These are phyloP conservation scores for Smutsia temminckii DNA, from an alignment of 2,797 vertebrate genomes.

Conservation along the genomic window DNA sequence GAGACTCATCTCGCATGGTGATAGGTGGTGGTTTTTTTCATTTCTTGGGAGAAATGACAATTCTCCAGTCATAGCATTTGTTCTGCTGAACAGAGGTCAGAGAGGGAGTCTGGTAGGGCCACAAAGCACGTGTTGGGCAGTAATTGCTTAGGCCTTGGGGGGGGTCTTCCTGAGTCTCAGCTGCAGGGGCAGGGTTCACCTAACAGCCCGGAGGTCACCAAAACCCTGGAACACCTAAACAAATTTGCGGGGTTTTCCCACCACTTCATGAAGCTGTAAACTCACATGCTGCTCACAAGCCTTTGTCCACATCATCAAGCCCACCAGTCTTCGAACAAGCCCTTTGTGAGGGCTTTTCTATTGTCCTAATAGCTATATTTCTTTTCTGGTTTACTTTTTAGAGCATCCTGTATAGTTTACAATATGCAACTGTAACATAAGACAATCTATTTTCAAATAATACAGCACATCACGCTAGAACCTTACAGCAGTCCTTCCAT, in stretches of 20 bases:
- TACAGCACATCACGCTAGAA: background rate
- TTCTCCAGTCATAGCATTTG: background rate
- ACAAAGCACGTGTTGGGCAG: background rate
- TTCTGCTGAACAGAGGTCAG: background rate
- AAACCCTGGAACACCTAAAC: background rate
- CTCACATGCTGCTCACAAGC: background rate
- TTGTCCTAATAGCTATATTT: background rate
- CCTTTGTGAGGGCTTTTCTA: background rate
- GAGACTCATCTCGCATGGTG: background rate
- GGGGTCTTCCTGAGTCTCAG: background rate
- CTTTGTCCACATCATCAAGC: background rate
- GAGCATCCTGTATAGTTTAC: background rate
- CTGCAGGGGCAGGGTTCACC: background rate
- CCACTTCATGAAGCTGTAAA: background rate
- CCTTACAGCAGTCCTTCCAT: background rate
- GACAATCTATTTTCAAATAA: background rate
- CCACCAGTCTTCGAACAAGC: background rate
- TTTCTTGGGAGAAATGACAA: background rate
- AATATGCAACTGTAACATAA: background rate
- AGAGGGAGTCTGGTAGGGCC: background rate
- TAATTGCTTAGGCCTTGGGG: background rate
- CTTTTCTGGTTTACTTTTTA: background rate
- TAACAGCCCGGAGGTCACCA: background rate
- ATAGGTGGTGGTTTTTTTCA: background rate
- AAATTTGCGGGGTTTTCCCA: accelerated